Base-by-base conservation (phyloP, 2,113 vertebrate species). In the Typhlomys cinereus region DNA sequence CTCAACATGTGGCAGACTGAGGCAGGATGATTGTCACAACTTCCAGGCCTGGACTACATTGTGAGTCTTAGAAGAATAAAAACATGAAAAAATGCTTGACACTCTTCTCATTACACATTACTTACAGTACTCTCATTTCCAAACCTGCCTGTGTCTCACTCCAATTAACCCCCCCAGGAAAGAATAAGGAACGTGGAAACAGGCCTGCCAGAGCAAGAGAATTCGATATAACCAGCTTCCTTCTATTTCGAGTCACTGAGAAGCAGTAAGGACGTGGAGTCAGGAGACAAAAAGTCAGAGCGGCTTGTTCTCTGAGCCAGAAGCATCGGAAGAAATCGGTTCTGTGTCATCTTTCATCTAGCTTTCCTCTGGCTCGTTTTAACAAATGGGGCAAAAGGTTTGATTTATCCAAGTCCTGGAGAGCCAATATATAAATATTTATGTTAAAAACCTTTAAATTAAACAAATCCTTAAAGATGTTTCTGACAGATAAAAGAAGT, bases 281-380 rank as follows among this genome's bases (percentile, higher is more conserved):
- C 44, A 90, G 84, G 66, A 83, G 62, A 89, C 3, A 96, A 94
- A 59, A 44, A n/a, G n/a, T n/a, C n/a, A n/a, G n/a, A n/a, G n/a
- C n/a, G 41, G 10, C 82, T 70, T 80, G 23, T 76, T 23, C 46
- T 88, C 88, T 92, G 87, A 96, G 29, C 85, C 82, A 76, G 71
- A 94, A 88, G 15, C 27, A 79, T 57, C 75, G n/a, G 92, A 96
- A 46, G 81, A 90, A 66, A 57, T 4, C 52, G 34, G 71, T 90
- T 89, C 73, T 83, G 29, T 71, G 48, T 79, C 92, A 95, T 96
- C 75, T 94, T 39, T 88, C 34, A 67, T 83, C 69, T 88, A 34
- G 39, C 67, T 92, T 96, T 95, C 44, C 80, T 93, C 52, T 54
- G 82, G 29, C 85, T 96, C 90, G 80, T 95, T 97, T 96, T 93